Evolutionary conservation across 2,888 invertebrate genomes (phyloP).

Genomic region (Callosobruchus maculatus): DNA sequence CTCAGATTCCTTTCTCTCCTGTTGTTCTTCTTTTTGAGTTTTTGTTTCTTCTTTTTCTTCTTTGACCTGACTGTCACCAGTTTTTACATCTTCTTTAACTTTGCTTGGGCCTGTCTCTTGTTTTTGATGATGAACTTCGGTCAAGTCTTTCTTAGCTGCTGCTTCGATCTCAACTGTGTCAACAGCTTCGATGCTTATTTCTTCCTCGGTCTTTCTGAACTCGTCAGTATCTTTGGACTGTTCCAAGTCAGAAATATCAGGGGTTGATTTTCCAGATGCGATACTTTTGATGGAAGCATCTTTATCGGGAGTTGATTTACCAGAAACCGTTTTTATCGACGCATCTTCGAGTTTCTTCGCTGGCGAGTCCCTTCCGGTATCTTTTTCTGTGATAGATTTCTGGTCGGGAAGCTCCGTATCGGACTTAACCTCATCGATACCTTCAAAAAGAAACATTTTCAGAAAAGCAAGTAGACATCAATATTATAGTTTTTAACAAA

Average conservation of each 20-base stretch:
- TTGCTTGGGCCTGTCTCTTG: too few relatives aligned
- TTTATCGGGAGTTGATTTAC: constrained; percentile 17
- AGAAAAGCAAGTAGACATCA: neutral
- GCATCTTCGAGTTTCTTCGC: neutral
- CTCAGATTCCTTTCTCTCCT: neutral
- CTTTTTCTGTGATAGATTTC: constrained; percentile 2
- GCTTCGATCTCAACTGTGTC: neutral
- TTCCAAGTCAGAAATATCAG: constrained; percentile 22
- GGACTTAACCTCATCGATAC: constrained; percentile 14
- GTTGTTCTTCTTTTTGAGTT: constrained; percentile 41
- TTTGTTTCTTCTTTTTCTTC: constrained; percentile 28
- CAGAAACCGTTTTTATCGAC: constrained; percentile 7
- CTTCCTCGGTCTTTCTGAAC: neutral
- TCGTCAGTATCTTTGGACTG: constrained; percentile 12
- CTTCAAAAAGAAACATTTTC: constrained; percentile 4
- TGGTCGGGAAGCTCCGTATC: constrained; percentile 7
- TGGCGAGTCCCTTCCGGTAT: neutral
- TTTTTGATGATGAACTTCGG: too few relatives aligned
- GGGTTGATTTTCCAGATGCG: constrained; percentile 25
- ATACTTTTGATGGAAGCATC: constrained; percentile 17
- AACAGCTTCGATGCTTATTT: neutral
- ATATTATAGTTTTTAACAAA: too few relatives aligned
- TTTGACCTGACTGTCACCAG: constrained; percentile 4
- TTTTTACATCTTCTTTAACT: neutral
- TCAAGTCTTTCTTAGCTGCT: neutral